Evolutionary conservation across 2,888 invertebrate species (phyloP), one percentile per base, ranked within the genome.

Genomic region (Thymelicus sylvestris): DNA sequence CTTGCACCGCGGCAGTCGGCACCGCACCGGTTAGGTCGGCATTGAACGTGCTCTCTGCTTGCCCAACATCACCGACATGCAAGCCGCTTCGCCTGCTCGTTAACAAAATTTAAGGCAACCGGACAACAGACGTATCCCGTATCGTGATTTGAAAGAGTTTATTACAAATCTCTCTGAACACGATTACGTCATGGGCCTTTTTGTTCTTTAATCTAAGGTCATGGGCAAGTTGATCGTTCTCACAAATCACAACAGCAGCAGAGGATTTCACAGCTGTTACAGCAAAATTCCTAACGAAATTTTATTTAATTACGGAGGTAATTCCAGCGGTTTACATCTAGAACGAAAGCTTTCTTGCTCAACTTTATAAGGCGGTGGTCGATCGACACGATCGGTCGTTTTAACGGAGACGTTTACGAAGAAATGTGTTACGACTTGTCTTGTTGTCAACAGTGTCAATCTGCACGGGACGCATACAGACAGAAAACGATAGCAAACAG

Each of bases 341-440:
- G 15, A 52, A 52, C 19, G 50, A 52, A 52, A 52, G 19, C 50
- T 7, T 52, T 61, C 52, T 67, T 67, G 62, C 67, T 39, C 52
- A 67, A 67, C 67, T 48, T 66, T 63, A 63, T 63, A 63, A 63
- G 62, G 62, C 48, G 48, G 38, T n/a, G 38, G 5, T 61, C 47
- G 62, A 48, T 48, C 48, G 50, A 8, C 7, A 6, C n/a, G 50
- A 8, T 52, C 7, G 15, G 15, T 52, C 50, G 50, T 8, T 19
- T 47, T 13, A 47, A 47, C 19, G 19, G 12, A 31, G 48, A 48
- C 24, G 61, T 52, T 15, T 52, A 52, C 19, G 15, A 52, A 52
- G 50, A 52, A 52, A 31, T 31, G 31, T 31, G 31, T 31, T 31
- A 31, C 31, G 31, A 31, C 31, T 1, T 31, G 19, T 19, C 19